Base-by-base conservation (phyloP, 2,113 vertebrate species). In the Muntiacus reevesi region DNA sequence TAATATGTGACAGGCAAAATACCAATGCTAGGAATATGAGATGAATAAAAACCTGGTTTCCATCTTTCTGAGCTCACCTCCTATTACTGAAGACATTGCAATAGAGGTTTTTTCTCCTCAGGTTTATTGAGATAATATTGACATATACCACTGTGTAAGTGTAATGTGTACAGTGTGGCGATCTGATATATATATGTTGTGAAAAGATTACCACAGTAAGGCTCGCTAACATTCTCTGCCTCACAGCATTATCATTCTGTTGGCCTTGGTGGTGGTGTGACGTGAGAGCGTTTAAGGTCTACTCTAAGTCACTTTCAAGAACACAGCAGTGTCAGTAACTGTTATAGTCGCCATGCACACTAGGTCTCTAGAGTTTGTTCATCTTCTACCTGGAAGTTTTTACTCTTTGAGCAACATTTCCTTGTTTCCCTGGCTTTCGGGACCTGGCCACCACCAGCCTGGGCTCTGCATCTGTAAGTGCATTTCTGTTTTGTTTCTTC, bases 31-130 rank as follows among this genome's bases (percentile, higher is more conserved):
- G n/a, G 30, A 83, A 67, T 60, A 16, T 25, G 23, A 83, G 50
- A 57, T 83, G n/a, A 21, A 28, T 52, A 23, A 60, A 79, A 87
- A 17, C 14, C 11, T 52, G 50, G 11, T 83, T 28, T 36, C 4
- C 0, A 15, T 78, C 1, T 23, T n/a, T 16, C 9, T 27, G 45
- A 55, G 7, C 28, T 67, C 52, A 25, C 0, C 2, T 43, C 4
- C 5, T 43, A 8, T 28, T 33, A 19, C 4, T 54, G 8, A 17
- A 81, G 57, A 3, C 10, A 8, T 59, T n/a, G n/a, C 10, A 54
- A 30, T 55, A 45, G 33, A 82, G 28, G 4, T 2, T 40, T 33
- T 28, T 1, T 5, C 23, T 1, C 6, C 14, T 15, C 10, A 45
- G 23, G 5, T 82, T 82, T 94, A 28, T 47, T 67, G 50, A 82